Percentiles rank a stretch among this genome's conserved stretches.
These are phyloP conservation scores for Eristalinus aeneus DNA, from an alignment of 2,888 invertebrate species.

Conservation along the genomic window DNA sequence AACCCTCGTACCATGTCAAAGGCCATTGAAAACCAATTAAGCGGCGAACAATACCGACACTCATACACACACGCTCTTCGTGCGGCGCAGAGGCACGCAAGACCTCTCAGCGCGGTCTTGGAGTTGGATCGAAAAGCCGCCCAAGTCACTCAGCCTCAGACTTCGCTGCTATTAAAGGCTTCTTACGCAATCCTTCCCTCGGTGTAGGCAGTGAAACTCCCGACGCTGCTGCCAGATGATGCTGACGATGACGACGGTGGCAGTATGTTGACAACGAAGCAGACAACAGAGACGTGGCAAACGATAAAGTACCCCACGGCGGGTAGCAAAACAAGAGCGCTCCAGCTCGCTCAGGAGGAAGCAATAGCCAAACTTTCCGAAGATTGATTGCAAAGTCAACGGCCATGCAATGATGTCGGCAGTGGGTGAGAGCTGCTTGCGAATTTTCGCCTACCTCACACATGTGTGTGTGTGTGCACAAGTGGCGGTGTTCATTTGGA, in stretches of 20 bases:
- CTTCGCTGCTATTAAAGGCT: conserved; percentile 11
- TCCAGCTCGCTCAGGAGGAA: not conserved
- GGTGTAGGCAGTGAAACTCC: conserved; percentile 11
- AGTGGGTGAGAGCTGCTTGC: not conserved
- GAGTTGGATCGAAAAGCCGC: not conserved
- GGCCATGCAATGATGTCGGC: not conserved
- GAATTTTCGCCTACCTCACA: not conserved
- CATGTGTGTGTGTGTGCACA: not conserved
- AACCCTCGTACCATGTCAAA: conserved; percentile 40
- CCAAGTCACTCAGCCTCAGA: conserved; percentile 15
- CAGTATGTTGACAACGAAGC: conserved; percentile 26
- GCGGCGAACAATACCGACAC: conserved; percentile 35
- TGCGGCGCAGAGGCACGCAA: not conserved
- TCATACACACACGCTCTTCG: not conserved
- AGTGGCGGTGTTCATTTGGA: conserved; percentile 19
- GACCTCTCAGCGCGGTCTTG: not conserved
- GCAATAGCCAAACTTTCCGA: conserved; percentile 20
- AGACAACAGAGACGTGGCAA: conserved; percentile 16
- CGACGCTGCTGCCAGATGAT: not conserved
- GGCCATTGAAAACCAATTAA: conserved; percentile 59
- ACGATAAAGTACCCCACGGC: conserved; percentile 21
- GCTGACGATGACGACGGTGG: conserved; percentile 2
- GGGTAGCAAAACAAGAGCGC: conserved; percentile 10
- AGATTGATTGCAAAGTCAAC: conserved; percentile 7
- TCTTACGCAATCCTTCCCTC: conserved; percentile 47